These are phyloP conservation scores for Tethea ocularis DNA, from an alignment of 2,888 invertebrate species.

Conservation along the genomic window DNA sequence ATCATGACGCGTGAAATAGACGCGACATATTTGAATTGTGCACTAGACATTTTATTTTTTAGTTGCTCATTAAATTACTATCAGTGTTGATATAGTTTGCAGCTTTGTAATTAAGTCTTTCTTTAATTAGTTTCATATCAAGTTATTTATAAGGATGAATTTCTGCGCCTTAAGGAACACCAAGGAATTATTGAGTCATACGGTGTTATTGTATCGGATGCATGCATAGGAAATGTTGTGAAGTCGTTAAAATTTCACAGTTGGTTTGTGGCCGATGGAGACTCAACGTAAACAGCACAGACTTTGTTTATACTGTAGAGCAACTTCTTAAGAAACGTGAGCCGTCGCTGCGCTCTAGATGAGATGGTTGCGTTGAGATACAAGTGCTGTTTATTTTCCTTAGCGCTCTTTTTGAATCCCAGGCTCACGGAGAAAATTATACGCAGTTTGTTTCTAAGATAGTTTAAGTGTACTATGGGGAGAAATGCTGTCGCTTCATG, in stretches of 20 bases:
- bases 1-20: not conserved
- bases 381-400: constrained; percentile 76
- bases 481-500: constrained; percentile 26
- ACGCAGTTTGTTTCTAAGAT: constrained; percentile 61
- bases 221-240: constrained; percentile 23
- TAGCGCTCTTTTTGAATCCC: constrained; percentile 65
- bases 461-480: constrained; percentile 50
- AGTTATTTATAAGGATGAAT: not conserved
- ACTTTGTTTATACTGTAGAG: constrained; percentile 66
- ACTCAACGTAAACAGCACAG: constrained; percentile 62
- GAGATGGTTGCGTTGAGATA: constrained; percentile 74
- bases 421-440: constrained; percentile 61
- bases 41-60: no score
- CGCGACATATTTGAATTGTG: no score
- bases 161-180: constrained; percentile 21
- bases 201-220: constrained; percentile 27
- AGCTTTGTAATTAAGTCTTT: no score
- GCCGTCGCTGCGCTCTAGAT: constrained; percentile 63
- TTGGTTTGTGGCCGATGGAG: constrained; percentile 43
- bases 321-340: constrained; percentile 71
- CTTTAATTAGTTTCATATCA: no score
- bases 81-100: no score
- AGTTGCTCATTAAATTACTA: no score
- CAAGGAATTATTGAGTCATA: constrained; percentile 21
- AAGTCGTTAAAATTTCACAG: constrained; percentile 53